A percentile compares a stretch with the other conserved stretches of the same genome.
These are phyloP conservation scores for Arrhopalites spinosus DNA, from an alignment of 2,888 invertebrate genomes.

Conservation along the genomic window DNA sequence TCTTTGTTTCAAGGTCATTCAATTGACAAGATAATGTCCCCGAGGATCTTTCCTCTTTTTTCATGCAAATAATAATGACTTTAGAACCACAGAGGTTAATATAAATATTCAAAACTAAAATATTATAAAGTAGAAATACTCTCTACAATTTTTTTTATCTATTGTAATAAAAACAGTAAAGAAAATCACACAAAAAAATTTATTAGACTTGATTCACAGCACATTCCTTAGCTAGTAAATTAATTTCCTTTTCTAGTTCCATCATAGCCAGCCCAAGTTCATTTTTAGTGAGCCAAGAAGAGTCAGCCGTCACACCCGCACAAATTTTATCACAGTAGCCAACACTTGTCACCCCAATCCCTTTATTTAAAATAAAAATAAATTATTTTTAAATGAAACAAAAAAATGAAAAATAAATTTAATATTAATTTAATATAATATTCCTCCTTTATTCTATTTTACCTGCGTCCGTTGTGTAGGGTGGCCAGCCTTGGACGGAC, in stretches of 20 bases:
- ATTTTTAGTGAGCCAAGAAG: slow-evolving; percentile 32
- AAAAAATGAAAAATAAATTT: not conserved
- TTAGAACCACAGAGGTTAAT: no score
- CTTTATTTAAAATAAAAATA: not conserved
- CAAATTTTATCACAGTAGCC: slow-evolving; percentile 25
- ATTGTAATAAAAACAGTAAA: no score
- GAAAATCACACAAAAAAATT: not conserved
- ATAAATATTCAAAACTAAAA: no score
- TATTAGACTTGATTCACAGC: not conserved
- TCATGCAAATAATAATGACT: no score
- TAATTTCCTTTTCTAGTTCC: slow-evolving; percentile 28
- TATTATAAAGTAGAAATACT: no score
- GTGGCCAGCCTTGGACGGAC: slow-evolving; percentile 30
- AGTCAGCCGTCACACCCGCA: slow-evolving; percentile 27
- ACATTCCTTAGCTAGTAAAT: slow-evolving; percentile 22
- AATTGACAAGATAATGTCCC: no score
- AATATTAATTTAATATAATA: not conserved
- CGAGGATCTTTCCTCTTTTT: no score
- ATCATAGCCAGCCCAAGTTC: slow-evolving; percentile 20
- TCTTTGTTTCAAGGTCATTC: no score
- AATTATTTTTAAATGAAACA: not conserved
- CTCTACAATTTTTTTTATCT: no score
- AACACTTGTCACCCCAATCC: slow-evolving; percentile 27
- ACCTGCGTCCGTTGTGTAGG: slow-evolving; percentile 34
- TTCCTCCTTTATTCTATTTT: not conserved